Evolutionary conservation across 2,888 invertebrate species (phyloP), one percentile per base, ranked within the genome.

Genomic region (Tetragonisca angustula): DNA sequence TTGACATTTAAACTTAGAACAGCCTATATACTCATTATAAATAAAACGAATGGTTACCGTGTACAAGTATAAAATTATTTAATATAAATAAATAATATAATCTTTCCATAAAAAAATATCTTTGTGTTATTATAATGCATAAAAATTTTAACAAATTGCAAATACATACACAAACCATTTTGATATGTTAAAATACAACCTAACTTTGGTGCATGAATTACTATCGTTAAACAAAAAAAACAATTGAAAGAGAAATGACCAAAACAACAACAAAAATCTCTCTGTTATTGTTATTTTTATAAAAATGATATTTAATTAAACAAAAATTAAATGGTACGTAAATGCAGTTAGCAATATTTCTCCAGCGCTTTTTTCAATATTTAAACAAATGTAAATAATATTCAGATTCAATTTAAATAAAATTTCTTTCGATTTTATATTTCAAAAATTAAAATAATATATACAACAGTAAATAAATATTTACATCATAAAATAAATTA

Each of bases 111-210:
- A 77, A 71, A 81, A 74, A 19, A n/a, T 56, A 52, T 50, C 52
- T 19, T 70, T 21, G 24, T 17, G 21, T 72, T 74, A 74, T 52
- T 50, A 15, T 32, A 75, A 61, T 72, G 49, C 75, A 54, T 21
- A 21, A 36, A 68, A 61, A 49, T 75, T 72, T 78, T 68, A 68
- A 19, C 19, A 62, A 65, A 64, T 32, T 84, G 83, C 83, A 83
- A 75, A 79, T 84, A 76, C 32, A 79, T 84, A 76, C 32, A 68
- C 4, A n/a, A n/a, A 32, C 59, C 68, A 78, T 83, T 83, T 84
- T 83, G 32, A 84, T 78, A 84, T 74, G 56, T 78, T 59, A 21
- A 13, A 19, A n/a, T 21, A 32, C 17, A 3, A 70, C 19, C 72
- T 49, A 73, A 36, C 2, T 61, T 27, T 61, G 19, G 4, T 32